phyloP scores from a whole-genome alignment of 2,888 invertebrate species.

The Aleiodes leptofemur region DNA sequence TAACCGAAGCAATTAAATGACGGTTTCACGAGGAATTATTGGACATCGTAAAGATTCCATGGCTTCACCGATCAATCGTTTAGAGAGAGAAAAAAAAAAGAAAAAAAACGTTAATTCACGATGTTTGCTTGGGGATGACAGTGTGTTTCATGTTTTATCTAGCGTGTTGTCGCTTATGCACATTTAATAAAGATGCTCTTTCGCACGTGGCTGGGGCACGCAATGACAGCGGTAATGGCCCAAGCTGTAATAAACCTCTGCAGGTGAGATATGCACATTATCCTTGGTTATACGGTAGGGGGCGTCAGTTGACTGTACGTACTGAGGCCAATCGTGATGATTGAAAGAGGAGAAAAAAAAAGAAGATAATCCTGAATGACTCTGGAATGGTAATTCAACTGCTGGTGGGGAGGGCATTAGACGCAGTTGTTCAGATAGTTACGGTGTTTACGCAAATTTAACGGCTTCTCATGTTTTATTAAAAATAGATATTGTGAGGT shows the following conservation, averaged over 20 bases:
- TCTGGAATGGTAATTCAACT: too few species aligned
- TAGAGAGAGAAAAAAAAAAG: too few species aligned
- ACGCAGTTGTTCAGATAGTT: conserved; percentile 4
- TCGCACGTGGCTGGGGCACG: conserved; percentile 58
- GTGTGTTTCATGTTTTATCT: neutral
- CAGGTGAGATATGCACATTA: conserved; percentile 62
- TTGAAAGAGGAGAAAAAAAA: neutral
- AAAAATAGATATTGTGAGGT: neutral
- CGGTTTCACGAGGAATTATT: too few species aligned
- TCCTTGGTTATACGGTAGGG: conserved; percentile 44
- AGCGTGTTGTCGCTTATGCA: conserved; percentile 39
- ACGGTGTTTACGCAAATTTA: conserved; percentile 15
- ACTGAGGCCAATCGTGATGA: neutral
- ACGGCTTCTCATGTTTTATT: conserved; percentile 7
- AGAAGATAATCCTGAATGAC: conserved; percentile 16
- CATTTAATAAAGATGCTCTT: conserved; percentile 61
- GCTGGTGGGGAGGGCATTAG: neutral
- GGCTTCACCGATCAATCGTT: too few species aligned
- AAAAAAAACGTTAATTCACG: too few species aligned
- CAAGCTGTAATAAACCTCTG: conserved; percentile 62
- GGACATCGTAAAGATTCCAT: too few species aligned
- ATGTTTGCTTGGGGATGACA: too few species aligned
- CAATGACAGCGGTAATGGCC: conserved; percentile 63
- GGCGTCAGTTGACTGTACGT: conserved; percentile 10
- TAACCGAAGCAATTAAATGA: too few species aligned